Conservation (phyloP, 2,113 vertebrate genomes). For the Mirza zaza region DNA sequence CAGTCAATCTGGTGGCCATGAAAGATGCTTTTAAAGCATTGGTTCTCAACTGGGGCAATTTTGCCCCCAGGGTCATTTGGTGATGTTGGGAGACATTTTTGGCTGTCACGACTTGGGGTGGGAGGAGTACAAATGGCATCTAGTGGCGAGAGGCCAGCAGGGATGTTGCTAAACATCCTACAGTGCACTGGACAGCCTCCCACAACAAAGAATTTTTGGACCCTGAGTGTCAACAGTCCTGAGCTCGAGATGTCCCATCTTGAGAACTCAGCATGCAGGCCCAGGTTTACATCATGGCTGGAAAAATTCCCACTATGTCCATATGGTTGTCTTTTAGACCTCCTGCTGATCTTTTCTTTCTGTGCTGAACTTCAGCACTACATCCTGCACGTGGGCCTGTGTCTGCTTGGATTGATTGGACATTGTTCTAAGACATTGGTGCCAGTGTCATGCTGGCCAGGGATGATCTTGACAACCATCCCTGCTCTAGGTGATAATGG, state of each 20-base stretch:
- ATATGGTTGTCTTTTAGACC: not conserved
- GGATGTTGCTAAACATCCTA: not conserved
- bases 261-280: not conserved
- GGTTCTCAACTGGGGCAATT: not conserved
- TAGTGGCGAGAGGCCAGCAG: not conserved
- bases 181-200: not conserved
- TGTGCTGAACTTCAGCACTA: not conserved
- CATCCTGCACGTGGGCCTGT: too few species aligned
- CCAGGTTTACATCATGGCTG: not conserved
- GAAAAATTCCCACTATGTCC: not conserved
- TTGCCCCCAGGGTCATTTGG: not conserved
- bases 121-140: fast-evolving
- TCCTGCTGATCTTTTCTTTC: not conserved
- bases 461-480: not conserved
- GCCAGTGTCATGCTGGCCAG: too few species aligned
- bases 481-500: not conserved
- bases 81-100: not conserved
- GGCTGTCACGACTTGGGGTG: not conserved
- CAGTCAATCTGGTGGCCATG: not conserved
- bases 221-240: not conserved
- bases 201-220: not conserved
- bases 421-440: not conserved
- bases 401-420: not conserved
- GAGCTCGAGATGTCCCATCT: not conserved
- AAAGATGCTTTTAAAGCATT: not conserved